Percentiles rank a stretch among this genome's conserved stretches.
Conservation (phyloP, 2,113 vertebrate genomes). For the Peromyscus californicus region DNA sequence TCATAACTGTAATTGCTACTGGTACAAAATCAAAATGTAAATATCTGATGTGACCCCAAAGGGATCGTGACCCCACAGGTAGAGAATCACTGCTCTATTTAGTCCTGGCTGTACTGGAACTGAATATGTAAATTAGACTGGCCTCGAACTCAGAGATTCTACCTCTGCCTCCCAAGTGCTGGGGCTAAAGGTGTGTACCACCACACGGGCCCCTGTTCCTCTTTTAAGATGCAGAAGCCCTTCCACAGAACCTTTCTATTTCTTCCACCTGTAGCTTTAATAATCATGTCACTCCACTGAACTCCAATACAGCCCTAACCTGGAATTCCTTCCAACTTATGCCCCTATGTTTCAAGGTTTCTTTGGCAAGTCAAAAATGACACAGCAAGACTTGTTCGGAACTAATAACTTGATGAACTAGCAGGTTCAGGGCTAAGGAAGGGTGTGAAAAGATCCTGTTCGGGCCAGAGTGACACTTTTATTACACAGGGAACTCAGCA, state of each 20-base stretch:
- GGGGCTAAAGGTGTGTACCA: too few relatives aligned
- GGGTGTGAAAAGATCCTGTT: neutral
- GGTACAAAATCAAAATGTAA: too few relatives aligned
- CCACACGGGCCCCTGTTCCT: neutral
- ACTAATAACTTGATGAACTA: neutral
- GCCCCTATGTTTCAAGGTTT: neutral
- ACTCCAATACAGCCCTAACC: neutral
- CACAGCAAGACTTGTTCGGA: neutral
- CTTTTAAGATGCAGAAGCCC: neutral
- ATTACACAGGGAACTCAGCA: neutral
- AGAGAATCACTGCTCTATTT: too few relatives aligned
- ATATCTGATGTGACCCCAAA: too few relatives aligned
- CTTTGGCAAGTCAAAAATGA: conserved; percentile 4
- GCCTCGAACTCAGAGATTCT: neutral
- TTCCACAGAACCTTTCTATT: neutral
- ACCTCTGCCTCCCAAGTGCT: neutral
- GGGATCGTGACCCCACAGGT: too few relatives aligned
- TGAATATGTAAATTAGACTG: neutral
- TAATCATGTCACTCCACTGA: neutral
- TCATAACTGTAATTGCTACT: too few relatives aligned
- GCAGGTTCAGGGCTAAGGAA: neutral
- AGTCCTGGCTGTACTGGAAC: too few relatives aligned
- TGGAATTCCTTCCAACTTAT: neutral
- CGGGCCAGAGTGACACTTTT: neutral
- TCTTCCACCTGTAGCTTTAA: neutral